These are phyloP conservation scores for Aphrophora alni DNA, from an alignment of 2,888 invertebrate genomes.

Conservation along the genomic window DNA sequence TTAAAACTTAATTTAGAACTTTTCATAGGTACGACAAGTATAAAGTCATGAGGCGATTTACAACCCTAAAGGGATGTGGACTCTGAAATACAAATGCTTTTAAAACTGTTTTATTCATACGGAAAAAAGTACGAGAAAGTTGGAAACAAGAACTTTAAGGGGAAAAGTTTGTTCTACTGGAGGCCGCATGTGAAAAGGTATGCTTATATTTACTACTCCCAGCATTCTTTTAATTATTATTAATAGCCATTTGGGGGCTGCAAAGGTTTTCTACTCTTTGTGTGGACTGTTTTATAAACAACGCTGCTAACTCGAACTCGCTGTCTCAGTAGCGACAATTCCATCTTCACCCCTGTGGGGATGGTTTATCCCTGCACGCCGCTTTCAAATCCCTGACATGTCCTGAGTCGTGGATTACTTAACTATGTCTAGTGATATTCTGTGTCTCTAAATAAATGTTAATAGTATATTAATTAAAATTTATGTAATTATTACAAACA, in stretches of 20 bases:
- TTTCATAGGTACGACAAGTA: neutral
- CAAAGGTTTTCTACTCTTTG: neutral
- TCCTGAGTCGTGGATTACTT: neutral
- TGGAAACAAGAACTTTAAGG: slow-evolving; percentile 20
- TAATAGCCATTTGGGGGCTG: slow-evolving; percentile 29
- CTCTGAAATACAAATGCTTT: neutral
- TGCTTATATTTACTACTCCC: slow-evolving; percentile 26
- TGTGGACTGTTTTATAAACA: neutral
- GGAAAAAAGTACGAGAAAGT: slow-evolving; percentile 31
- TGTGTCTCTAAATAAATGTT: no score
- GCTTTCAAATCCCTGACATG: neutral
- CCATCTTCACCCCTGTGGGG: neutral
- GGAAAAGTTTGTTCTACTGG: neutral
- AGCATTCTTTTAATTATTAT: slow-evolving; percentile 35
- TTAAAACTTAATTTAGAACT: slow-evolving; percentile 2
- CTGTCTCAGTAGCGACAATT: neutral
- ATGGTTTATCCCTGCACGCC: neutral
- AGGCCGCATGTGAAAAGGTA: slow-evolving; percentile 25
- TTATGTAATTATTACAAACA: no score
- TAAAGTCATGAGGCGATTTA: neutral
- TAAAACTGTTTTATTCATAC: slow-evolving; percentile 33
- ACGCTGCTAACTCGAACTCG: neutral
- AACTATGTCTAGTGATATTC: no score
- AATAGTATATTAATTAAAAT: no score
- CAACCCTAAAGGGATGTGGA: neutral